These are phyloP conservation scores for Drosophila stalkeri DNA, from an alignment of 2,888 invertebrate genomes.

Conservation along the genomic window DNA sequence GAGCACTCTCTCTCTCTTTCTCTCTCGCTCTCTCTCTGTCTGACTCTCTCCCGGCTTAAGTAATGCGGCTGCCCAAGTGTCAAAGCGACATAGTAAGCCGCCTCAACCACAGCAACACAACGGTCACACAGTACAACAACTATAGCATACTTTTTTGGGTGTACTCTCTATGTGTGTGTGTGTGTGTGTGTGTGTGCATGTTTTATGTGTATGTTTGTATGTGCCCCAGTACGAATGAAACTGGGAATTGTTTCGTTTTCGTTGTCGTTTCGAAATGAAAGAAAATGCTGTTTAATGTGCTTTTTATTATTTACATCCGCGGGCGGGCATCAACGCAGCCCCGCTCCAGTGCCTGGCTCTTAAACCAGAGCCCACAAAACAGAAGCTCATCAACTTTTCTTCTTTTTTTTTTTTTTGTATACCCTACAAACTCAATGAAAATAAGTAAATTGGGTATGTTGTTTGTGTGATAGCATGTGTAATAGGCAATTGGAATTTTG, in stretches of 20 bases:
- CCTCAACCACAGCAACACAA: background rate
- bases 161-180: slow-evolving; percentile 2
- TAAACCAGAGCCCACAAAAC: slow-evolving; percentile 25
- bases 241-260: slow-evolving; percentile 71
- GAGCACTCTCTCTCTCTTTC: background rate
- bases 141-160: slow-evolving; percentile 67
- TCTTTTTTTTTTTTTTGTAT: slow-evolving; percentile 12
- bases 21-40: slow-evolving; percentile 3
- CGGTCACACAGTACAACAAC: background rate
- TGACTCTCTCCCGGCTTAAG: slow-evolving; percentile 35
- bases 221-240: slow-evolving; percentile 50
- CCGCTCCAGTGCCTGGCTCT: slow-evolving; percentile 9
- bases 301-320: slow-evolving; percentile 81
- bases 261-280: slow-evolving; percentile 76
- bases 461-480: background rate
- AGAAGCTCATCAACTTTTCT: slow-evolving; percentile 71
- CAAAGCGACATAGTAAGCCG: slow-evolving; percentile 59
- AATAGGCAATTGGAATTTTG: background rate
- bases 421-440: slow-evolving; percentile 1
- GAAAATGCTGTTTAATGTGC: slow-evolving; percentile 80
- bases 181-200: slow-evolving; percentile 9
- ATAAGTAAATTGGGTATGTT: background rate
- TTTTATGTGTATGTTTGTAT: slow-evolving; percentile 17
- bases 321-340: slow-evolving; percentile 40
- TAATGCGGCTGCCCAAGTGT: slow-evolving; percentile 73